Evolutionary conservation across 1,140 invertebrate species (phyloP).

Genomic region (Temnothorax nylanderi): DNA sequence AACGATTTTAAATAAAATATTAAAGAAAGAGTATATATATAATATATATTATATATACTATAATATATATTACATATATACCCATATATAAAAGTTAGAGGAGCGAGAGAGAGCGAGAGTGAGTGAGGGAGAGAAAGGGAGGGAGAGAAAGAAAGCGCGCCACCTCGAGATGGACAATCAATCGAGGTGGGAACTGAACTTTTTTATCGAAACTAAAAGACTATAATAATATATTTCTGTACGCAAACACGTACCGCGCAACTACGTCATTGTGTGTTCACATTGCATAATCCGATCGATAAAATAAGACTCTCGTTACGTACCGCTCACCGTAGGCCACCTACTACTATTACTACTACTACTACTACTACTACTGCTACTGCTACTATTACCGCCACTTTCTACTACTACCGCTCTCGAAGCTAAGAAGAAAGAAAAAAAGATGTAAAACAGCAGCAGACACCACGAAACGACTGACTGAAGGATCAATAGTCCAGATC

Average conservation of each 20-base stretch:
- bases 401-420: constrained; percentile 68
- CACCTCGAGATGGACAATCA: constrained; percentile 77
- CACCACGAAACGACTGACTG: constrained; percentile 64
- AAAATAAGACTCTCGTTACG: constrained; percentile 84
- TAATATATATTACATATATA: constrained; percentile 7
- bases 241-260: constrained; percentile 83
- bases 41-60: not conserved
- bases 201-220: constrained; percentile 87
- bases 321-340: constrained; percentile 81
- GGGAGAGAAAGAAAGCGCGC: constrained; percentile 74
- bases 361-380: constrained; percentile 55
- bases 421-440: constrained; percentile 40
- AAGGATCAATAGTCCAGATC: constrained; percentile 59
- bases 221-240: constrained; percentile 86
- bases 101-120: constrained; percentile 32
- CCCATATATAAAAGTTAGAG: constrained; percentile 51
- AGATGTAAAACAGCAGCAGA: constrained; percentile 65
- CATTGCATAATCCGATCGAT: constrained; percentile 85
- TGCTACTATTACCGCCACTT: constrained; percentile 63
- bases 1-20: constrained; percentile 66
- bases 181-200: constrained; percentile 85
- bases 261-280: constrained; percentile 86
- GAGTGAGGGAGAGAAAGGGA: constrained; percentile 65
- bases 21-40: constrained; percentile 55
- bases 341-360: constrained; percentile 69